A percentile compares a stretch with the other conserved stretches of the same genome.
phyloP scores from a whole-genome alignment of 2,113 vertebrate genomes.

The Scophthalmus maximus region DNA sequence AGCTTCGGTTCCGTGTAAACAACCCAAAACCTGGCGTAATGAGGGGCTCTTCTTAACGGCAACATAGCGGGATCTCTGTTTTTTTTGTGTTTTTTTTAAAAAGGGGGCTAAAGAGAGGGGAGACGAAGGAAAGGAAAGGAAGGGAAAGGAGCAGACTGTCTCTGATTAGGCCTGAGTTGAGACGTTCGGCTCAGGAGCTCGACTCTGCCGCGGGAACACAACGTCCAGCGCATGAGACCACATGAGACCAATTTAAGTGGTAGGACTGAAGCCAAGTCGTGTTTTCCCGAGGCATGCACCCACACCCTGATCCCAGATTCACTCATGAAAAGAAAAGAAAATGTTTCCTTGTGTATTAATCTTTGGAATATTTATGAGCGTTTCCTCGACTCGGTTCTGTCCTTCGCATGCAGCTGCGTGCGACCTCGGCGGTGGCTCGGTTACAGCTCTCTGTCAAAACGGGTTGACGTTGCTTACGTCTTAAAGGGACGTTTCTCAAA shows the following conservation, averaged over 20 bases:
- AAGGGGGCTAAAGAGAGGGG: background rate
- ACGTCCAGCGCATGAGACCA: conserved; percentile 53
- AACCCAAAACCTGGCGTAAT: background rate
- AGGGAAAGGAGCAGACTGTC: conserved; percentile 39
- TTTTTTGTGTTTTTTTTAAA: background rate
- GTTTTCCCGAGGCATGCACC: conserved; percentile 27
- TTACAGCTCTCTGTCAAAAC: background rate
- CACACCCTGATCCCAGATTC: conserved; percentile 6
- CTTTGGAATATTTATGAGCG: background rate
- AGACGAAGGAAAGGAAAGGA: background rate
- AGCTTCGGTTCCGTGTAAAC: background rate
- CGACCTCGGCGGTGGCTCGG: background rate
- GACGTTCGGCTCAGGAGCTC: conserved; percentile 30
- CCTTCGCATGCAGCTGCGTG: background rate
- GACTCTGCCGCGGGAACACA: conserved; percentile 37
- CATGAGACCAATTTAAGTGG: conserved; percentile 54
- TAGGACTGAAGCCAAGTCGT: conserved; percentile 21
- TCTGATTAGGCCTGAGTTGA: conserved; percentile 43
- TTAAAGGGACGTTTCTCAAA: background rate
- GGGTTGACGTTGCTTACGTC: conserved; percentile 2
- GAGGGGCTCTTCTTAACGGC: background rate
- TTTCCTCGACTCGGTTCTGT: background rate
- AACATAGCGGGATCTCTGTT: background rate
- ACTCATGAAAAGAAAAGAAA: background rate
- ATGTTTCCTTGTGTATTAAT: background rate